Evolutionary conservation across 2,888 invertebrate species (phyloP).

Genomic region (Lacanobia wlatinum): DNA sequence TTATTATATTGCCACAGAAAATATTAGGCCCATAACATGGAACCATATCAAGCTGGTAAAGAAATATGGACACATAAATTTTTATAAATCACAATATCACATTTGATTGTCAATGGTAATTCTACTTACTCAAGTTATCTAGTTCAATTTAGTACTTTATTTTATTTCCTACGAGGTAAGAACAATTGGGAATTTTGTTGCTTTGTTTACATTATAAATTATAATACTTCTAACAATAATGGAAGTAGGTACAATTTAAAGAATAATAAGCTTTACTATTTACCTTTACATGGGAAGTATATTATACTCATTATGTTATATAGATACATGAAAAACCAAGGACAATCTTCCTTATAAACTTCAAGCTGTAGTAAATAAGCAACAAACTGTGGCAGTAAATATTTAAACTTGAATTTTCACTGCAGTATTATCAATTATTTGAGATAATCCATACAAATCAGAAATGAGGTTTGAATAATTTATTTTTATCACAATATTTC

Average conservation of each 20-base stretch:
- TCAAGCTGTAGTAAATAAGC: slow-evolving; percentile 43
- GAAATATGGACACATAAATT: slow-evolving; percentile 57
- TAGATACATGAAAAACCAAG: slow-evolving; percentile 38
- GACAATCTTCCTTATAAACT: slow-evolving; percentile 32
- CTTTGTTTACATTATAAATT: slow-evolving; percentile 33
- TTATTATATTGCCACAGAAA: slow-evolving; percentile 43
- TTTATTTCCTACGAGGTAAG: slow-evolving; percentile 51
- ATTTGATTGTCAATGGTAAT: slow-evolving; percentile 59
- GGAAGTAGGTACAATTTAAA: slow-evolving; percentile 34
- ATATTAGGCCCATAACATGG: slow-evolving; percentile 41
- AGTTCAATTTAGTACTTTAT: slow-evolving; percentile 39
- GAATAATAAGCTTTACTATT: slow-evolving; percentile 28
- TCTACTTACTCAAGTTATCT: slow-evolving; percentile 23
- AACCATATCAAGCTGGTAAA: slow-evolving; percentile 63
- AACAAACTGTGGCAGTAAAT: slow-evolving; percentile 33
- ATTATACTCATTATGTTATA: slow-evolving; percentile 15
- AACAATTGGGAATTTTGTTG: slow-evolving; percentile 33
- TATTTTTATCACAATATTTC: slow-evolving; percentile 82
- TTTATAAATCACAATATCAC: slow-evolving; percentile 64
- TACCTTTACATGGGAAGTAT: slow-evolving; percentile 21
- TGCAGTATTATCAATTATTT: slow-evolving; percentile 59
- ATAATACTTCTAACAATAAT: slow-evolving; percentile 48
- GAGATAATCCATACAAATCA: slow-evolving; percentile 65
- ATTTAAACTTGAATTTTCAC: slow-evolving; percentile 62
- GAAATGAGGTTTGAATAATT: slow-evolving; percentile 78